Percentiles rank a stretch among this genome's conserved stretches.
Evolutionary conservation across 2,888 invertebrate species (phyloP).

Genomic region (Hetaerina titia): DNA sequence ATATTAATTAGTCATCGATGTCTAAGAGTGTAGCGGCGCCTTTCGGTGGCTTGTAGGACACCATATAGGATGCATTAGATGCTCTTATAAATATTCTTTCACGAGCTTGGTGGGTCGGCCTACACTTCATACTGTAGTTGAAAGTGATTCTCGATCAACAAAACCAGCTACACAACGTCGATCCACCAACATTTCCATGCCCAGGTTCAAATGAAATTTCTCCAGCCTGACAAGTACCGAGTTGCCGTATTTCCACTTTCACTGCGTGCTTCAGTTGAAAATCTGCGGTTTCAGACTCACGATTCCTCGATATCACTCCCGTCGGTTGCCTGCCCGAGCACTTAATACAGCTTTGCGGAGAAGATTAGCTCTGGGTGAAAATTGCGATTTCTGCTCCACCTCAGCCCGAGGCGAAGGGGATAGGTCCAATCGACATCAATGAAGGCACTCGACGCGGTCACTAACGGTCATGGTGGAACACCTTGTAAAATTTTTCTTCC

Average conservation of each 20-base stretch:
- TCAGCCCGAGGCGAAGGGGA: background rate
- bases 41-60: too few species aligned
- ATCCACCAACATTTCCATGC: background rate
- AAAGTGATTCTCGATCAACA: background rate
- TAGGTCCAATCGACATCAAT: background rate
- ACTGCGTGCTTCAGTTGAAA: slow-evolving; percentile 35
- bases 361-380: background rate
- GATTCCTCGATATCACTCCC: background rate
- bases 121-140: background rate
- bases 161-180: background rate
- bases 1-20: too few species aligned
- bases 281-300: background rate
- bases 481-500: background rate
- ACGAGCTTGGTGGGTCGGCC: too few species aligned
- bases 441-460: background rate
- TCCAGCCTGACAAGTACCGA: background rate
- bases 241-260: slow-evolving; percentile 9
- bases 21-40: too few species aligned
- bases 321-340: background rate
- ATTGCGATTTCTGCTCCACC: background rate
- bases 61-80: too few species aligned
- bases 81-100: too few species aligned
- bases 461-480: background rate
- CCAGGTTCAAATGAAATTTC: background rate
- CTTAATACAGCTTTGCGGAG: background rate